These are phyloP conservation scores for Atlantisia rogersi DNA, from an alignment of 2,113 vertebrate genomes.

Conservation along the genomic window DNA sequence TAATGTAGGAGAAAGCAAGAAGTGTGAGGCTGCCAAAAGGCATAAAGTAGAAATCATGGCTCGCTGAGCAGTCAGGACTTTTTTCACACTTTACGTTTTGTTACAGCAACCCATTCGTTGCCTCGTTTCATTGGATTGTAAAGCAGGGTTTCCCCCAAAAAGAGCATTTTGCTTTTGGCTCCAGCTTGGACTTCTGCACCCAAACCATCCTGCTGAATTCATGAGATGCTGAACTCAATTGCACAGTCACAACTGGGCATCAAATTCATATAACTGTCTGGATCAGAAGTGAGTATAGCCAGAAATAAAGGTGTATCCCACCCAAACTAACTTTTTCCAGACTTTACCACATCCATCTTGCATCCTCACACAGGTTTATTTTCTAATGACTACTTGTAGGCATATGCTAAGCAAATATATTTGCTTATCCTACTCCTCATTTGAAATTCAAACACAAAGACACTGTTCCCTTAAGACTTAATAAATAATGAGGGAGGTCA, in stretches of 20 bases:
- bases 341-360: neutral
- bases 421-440: neutral
- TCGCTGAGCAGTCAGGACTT: neutral
- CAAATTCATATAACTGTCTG: neutral
- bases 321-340: neutral
- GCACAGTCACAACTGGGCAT: neutral
- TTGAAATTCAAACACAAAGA: constrained; percentile 5
- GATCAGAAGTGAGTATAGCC: neutral
- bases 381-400: neutral
- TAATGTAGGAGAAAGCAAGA: neutral
- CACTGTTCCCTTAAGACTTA: neutral
- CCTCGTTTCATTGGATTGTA: neutral
- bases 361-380: neutral
- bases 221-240: neutral
- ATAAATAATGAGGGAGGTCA: neutral
- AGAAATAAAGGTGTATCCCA: neutral
- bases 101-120: neutral
- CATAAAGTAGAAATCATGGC: neutral
- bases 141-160: neutral
- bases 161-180: neutral
- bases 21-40: neutral
- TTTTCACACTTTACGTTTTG: neutral
- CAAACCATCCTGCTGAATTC: neutral
- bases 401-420: neutral
- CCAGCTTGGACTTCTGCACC: neutral